Base-by-base conservation (phyloP, 1,140 invertebrate species). In the Mizuhopecten yessoensis region DNA sequence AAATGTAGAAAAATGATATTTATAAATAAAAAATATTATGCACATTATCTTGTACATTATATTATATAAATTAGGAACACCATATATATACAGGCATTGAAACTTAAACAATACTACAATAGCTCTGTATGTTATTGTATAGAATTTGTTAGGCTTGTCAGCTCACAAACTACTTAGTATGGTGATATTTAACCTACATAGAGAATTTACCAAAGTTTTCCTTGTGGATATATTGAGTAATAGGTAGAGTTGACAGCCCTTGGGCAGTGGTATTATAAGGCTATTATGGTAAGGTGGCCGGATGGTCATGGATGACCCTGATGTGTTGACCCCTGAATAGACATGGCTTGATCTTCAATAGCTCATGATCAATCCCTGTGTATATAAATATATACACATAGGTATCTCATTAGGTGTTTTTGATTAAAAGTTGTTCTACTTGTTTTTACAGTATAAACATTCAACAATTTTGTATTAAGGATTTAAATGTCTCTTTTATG, bases 111-210 rank as follows among this genome's bases (percentile, higher is more conserved):
- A n/a, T n/a, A n/a, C n/a, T n/a, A n/a, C n/a, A n/a, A n/a, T n/a
- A n/a, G n/a, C n/a, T n/a, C n/a, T n/a, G n/a, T n/a, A n/a, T n/a
- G n/a, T n/a, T n/a, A n/a, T n/a, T n/a, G n/a, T n/a, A n/a, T n/a
- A n/a, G n/a, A n/a, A 45, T 1, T 45, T 75, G 57, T 75, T 75
- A 75, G n/a, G 23, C n/a, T 75, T 75, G 57, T 75, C 57, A 75
- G 29, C n/a, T 9, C 57, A 29, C 3, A 75, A 75, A n/a, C n/a
- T n/a, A n/a, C n/a, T n/a, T n/a, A n/a, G 57, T 75, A n/a, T 75
- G 57, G 17, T 5, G n/a, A n/a, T 75, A 75, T 75, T 75, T 0
- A 75, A 75, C 5, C 23, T 29, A n/a, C 29, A 75, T 29, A 29
- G 57, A 75, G 23, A 75, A n/a, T n/a, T n/a, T n/a, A n/a, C n/a